phyloP scores from a whole-genome alignment of 1,140 invertebrate genomes.

The Drosophila neocordata region DNA sequence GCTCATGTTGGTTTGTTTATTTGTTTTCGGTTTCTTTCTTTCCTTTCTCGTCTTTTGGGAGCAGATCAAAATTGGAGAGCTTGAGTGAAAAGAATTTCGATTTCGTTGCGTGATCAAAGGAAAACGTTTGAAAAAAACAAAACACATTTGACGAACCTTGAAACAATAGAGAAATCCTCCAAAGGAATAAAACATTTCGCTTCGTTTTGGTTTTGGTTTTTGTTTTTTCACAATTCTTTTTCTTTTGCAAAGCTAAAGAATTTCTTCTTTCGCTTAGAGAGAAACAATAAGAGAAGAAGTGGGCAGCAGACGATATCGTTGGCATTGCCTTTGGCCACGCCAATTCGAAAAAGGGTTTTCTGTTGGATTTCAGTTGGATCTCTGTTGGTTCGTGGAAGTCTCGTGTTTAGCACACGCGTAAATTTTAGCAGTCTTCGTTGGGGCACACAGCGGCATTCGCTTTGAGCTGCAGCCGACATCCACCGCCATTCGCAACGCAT shows the following conservation, averaged over 20 bases:
- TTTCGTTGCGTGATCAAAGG: slow-evolving; percentile 18
- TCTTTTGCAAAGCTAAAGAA: slow-evolving; percentile 47
- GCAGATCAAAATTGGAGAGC: slow-evolving; percentile 32
- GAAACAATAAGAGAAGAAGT: slow-evolving; percentile 62
- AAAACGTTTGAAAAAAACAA: neutral
- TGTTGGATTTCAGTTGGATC: slow-evolving; percentile 12
- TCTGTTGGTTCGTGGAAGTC: slow-evolving; percentile 78
- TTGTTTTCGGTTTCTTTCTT: slow-evolving; percentile 45
- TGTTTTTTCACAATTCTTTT: slow-evolving; percentile 11
- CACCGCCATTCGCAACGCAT: slow-evolving; percentile 78
- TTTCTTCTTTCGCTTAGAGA: slow-evolving; percentile 66
- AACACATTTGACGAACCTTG: slow-evolving; percentile 52
- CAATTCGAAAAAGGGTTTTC: slow-evolving; percentile 54
- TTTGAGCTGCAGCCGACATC: slow-evolving; percentile 76
- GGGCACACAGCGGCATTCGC: slow-evolving; percentile 67
- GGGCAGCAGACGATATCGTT: slow-evolving; percentile 38
- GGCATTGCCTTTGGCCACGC: slow-evolving; percentile 64
- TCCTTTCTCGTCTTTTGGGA: neutral
- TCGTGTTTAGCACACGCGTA: slow-evolving; percentile 83
- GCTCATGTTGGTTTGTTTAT: slow-evolving; percentile 35
- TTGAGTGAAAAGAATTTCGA: slow-evolving; percentile 26
- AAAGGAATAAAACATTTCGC: slow-evolving; percentile 48
- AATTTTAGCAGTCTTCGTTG: slow-evolving; percentile 74
- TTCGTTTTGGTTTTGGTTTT: neutral
- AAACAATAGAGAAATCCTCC: slow-evolving; percentile 75